A percentile compares a stretch with the other conserved stretches of the same genome.
phyloP scores from a whole-genome alignment of 2,888 invertebrate species.

The Hydroisotoma schaefferi region DNA sequence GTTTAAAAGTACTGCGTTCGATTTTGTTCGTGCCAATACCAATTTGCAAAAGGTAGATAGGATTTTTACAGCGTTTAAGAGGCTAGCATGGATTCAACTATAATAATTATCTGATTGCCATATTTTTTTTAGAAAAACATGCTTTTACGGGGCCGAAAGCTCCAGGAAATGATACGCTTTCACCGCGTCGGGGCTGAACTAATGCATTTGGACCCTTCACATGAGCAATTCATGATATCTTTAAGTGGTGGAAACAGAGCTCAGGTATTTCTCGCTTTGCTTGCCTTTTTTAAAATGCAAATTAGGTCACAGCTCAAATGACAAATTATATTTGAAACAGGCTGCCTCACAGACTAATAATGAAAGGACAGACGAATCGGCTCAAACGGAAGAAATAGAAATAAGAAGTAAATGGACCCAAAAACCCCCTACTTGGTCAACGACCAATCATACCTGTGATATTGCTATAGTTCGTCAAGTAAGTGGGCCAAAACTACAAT shows the following conservation, averaged over 20 bases:
- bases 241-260: slow-evolving; percentile 34
- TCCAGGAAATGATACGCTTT: slow-evolving; percentile 40
- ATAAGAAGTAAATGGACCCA: slow-evolving; percentile 42
- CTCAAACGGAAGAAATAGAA: slow-evolving; percentile 37
- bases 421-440: slow-evolving; percentile 43
- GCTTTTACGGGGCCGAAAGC: slow-evolving; percentile 26
- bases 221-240: slow-evolving; percentile 39
- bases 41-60: no score
- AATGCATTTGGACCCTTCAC: slow-evolving; percentile 39
- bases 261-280: slow-evolving; percentile 23
- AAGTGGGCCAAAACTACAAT: not conserved
- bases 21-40: no score
- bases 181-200: slow-evolving; percentile 29
- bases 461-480: slow-evolving; percentile 23
- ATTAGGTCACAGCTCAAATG: no score
- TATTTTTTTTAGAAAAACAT: not conserved
- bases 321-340: no score
- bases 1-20: no score
- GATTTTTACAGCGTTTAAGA: no score
- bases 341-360: slow-evolving; percentile 39
- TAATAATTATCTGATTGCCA: no score
- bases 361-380: slow-evolving; percentile 34
- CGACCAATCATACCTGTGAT: slow-evolving; percentile 27
- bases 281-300: no score
- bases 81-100: no score